Evolutionary conservation across 2,797 vertebrate species (phyloP), one percentile per base, ranked within the genome.

Genomic region (Chloroceryle inda): DNA sequence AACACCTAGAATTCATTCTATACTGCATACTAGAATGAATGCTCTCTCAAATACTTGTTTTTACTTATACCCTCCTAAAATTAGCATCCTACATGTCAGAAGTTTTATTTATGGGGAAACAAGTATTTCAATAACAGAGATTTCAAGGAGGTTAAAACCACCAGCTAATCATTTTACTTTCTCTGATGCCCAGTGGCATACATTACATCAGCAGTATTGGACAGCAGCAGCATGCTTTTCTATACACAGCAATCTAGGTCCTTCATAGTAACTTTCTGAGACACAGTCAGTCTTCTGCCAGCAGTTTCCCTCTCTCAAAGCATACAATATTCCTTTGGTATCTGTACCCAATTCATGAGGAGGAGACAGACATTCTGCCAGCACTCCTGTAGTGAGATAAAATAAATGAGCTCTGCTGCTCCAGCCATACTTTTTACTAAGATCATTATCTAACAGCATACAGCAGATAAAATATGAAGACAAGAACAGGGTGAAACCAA

Each of bases 371-470:
- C 73, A 19, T 83, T 85, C 38, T 75, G 19, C 89, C 84, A 67
- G 42, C 44, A 79, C 26, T 35, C 61, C 69, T 88, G 20, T 44
- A 94, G 76, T 58, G 66, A 82, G 85, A 85, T 58, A 40, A 53
- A 73, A 59, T 59, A 95, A 92, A 95, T 91, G 45, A 95, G 61
- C 52, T 96, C 63, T 73, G 45, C 63, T 92, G 56, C 92, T 84
- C 40, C 73, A 93, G 50, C 59, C 58, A 87, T 35, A 37, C 44
- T 71, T 88, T 80, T 86, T 62, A 83, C 92, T 93, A 71, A 92
- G 88, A 86, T 59, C 71, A 78, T 72, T 95, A 82, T 81, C 77
- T 77, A 91, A 74, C 35, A 66, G 27, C 31, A 56, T 59, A 40
- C 9, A 52, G 15, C 37, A 93, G 53, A 59, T 50, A 77, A 74